These are phyloP conservation scores for Parapsyche elsis DNA, from an alignment of 1,140 invertebrate genomes.

Conservation along the genomic window DNA sequence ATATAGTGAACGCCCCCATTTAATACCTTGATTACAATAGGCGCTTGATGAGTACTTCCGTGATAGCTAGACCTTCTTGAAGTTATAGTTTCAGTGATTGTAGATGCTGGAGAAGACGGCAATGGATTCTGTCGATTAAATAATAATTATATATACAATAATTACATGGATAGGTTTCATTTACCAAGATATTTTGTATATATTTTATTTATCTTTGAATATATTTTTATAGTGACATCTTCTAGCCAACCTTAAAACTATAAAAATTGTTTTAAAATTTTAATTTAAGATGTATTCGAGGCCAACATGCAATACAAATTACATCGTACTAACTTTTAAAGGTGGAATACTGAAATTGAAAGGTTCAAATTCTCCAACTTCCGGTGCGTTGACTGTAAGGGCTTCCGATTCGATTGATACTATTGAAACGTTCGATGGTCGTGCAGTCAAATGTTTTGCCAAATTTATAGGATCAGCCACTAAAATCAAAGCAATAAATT, in stretches of 20 bases:
- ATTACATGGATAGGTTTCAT: too few species aligned
- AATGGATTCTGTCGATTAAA: constrained; percentile 29
- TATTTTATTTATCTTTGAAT: too few species aligned
- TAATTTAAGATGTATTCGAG: too few species aligned
- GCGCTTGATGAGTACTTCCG: constrained; percentile 36
- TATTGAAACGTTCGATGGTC: constrained; percentile 34
- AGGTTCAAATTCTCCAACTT: constrained; percentile 41
- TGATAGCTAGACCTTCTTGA: constrained; percentile 38
- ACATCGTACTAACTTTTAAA: constrained; percentile 10
- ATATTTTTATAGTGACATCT: too few species aligned
- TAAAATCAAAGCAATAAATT: constrained; percentile 24
- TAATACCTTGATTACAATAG: constrained; percentile 31
- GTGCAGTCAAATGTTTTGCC: constrained; percentile 49
- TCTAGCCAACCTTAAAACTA: too few species aligned
- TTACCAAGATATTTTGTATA: too few species aligned
- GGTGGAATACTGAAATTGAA: constrained; percentile 41
- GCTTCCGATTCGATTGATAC: constrained; percentile 36
- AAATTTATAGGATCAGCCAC: constrained; percentile 52
- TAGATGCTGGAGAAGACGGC: constrained; percentile 31
- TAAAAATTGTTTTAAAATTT: too few species aligned
- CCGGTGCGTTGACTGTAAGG: constrained; percentile 9
- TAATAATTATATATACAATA: not conserved
- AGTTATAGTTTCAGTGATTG: constrained; percentile 8
- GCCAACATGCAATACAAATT: too few species aligned
- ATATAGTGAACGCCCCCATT: too few species aligned